These are phyloP conservation scores for Microcebus ravelobensis DNA, from an alignment of 2,113 vertebrate species.

Conservation along the genomic window DNA sequence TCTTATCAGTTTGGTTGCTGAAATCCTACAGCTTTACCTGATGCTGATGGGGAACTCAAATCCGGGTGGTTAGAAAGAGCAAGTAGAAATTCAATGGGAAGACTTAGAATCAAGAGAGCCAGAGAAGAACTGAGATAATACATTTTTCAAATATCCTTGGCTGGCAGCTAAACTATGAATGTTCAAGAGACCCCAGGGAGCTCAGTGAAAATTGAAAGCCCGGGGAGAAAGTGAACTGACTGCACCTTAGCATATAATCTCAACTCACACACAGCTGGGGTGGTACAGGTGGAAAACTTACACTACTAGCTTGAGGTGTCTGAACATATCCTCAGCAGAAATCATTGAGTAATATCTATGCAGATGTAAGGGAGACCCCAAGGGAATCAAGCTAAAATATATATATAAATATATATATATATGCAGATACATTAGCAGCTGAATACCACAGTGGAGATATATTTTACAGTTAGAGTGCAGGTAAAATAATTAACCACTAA, in stretches of 20 bases:
- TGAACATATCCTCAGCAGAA: background rate
- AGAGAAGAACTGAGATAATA: background rate
- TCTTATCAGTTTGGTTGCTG: background rate
- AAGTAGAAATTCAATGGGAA: background rate
- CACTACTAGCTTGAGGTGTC: background rate
- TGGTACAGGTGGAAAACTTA: background rate
- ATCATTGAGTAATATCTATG: background rate
- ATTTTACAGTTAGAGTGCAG: background rate
- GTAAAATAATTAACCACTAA: background rate
- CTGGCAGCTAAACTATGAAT: background rate
- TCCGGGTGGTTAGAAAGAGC: background rate
- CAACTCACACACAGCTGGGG: background rate
- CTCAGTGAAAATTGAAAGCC: background rate
- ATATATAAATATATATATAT: too few relatives aligned
- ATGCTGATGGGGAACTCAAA: background rate
- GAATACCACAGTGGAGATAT: background rate
- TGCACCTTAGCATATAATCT: background rate
- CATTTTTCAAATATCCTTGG: background rate
- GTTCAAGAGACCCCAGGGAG: background rate
- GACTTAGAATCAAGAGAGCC: background rate
- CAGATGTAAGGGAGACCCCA: background rate
- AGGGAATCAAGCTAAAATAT: background rate
- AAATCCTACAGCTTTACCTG: background rate
- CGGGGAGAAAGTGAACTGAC: background rate
- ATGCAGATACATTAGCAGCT: background rate